A percentile compares a stretch with the other conserved stretches of the same genome.
Evolutionary conservation across 2,888 invertebrate species (phyloP).

Genomic region (Chirona hameri): DNA sequence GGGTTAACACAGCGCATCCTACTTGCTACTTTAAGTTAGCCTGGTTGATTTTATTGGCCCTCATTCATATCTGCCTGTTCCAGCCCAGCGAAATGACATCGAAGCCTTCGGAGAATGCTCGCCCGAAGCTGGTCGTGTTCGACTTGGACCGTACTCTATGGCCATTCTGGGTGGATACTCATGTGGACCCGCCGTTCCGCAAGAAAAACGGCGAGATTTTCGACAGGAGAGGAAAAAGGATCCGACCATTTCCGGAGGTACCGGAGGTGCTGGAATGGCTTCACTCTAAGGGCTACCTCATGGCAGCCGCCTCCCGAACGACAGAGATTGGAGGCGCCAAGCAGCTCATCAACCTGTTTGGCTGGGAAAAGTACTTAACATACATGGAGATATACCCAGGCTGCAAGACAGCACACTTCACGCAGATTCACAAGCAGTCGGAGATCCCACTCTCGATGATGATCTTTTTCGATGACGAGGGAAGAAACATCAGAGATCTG

Average conservation of each 20-base stretch:
- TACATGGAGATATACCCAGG: slow-evolving; percentile 67
- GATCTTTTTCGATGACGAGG: slow-evolving; percentile 64
- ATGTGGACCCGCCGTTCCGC: slow-evolving; percentile 61
- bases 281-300: slow-evolving; percentile 54
- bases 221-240: slow-evolving; percentile 49
- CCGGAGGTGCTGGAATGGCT: slow-evolving; percentile 57
- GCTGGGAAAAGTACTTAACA: slow-evolving; percentile 62
- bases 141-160: slow-evolving; percentile 60
- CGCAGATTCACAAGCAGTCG: slow-evolving; percentile 56
- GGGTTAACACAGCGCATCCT: no score
- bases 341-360: slow-evolving; percentile 58
- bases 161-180: slow-evolving; percentile 71
- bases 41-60: no score
- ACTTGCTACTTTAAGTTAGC: no score
- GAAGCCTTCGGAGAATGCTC: no score
- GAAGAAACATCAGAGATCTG: slow-evolving; percentile 57
- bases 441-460: slow-evolving; percentile 54
- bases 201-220: slow-evolving; percentile 47
- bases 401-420: slow-evolving; percentile 60
- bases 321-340: slow-evolving; percentile 58
- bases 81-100: no score
- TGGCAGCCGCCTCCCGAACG: slow-evolving; percentile 64
- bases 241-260: slow-evolving; percentile 58
- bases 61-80: no score
- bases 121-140: slow-evolving; percentile 28